phyloP scores from a whole-genome alignment of 2,797 vertebrate species.

The Melanotaenia maccullochi region DNA sequence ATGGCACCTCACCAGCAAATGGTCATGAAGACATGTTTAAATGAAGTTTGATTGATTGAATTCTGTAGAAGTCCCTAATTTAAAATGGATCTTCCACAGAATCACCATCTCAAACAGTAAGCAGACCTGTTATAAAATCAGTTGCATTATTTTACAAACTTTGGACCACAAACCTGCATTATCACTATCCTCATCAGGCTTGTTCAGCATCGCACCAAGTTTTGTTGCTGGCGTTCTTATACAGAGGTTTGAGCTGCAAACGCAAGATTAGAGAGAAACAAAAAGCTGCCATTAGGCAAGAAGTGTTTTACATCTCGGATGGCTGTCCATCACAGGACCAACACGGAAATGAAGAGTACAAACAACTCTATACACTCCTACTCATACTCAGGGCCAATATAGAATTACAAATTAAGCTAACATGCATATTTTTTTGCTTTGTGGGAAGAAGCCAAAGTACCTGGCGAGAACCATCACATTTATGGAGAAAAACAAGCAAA shows the following conservation, averaged over 20 bases:
- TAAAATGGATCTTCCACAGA: slow-evolving; percentile 9
- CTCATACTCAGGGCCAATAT: too few species aligned
- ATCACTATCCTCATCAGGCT: neutral
- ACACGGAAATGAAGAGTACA: too few species aligned
- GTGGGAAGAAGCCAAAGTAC: too few species aligned
- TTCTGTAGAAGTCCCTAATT: slow-evolving; percentile 9
- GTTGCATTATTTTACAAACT: neutral
- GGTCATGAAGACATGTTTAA: slow-evolving; percentile 27
- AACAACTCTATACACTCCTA: too few species aligned
- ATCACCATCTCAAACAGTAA: slow-evolving; percentile 1
- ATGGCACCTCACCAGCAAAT: slow-evolving; percentile 47
- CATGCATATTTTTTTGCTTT: too few species aligned
- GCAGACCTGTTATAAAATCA: neutral
- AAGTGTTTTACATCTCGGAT: too few species aligned
- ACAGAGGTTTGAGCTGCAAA: too few species aligned
- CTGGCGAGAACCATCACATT: too few species aligned
- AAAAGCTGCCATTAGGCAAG: too few species aligned
- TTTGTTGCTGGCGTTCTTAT: neutral
- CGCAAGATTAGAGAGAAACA: neutral
- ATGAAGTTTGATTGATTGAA: slow-evolving; percentile 3
- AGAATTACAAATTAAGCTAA: too few species aligned
- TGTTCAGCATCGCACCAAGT: neutral
- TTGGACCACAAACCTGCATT: neutral
- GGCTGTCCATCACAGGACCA: too few species aligned
- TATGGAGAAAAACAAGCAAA: too few species aligned